Evolutionary conservation across 2,888 invertebrate species (phyloP).

Genomic region (Temnothorax rugatulus): DNA sequence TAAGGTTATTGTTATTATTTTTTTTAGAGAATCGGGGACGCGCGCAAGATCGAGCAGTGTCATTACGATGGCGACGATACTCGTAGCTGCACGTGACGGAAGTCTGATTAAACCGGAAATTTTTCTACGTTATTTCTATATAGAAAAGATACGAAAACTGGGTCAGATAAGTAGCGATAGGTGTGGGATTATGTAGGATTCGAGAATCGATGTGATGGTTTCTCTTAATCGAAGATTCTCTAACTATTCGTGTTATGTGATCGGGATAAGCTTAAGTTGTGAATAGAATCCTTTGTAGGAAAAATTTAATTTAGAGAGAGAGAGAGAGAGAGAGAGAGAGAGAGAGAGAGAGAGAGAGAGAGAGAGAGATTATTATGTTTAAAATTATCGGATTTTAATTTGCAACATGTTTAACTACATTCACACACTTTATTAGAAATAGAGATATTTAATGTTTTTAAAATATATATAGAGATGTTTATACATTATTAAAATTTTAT

Average conservation of each 20-base stretch:
- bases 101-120: conserved; percentile 45
- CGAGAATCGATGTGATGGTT: conserved; percentile 21
- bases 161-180: conserved; percentile 42
- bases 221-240: conserved; percentile 35
- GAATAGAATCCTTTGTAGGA: neutral
- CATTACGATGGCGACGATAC: conserved; percentile 8
- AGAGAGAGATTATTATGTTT: neutral
- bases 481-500: conserved; percentile 8
- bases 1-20: conserved; percentile 66
- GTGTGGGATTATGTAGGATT: conserved; percentile 16
- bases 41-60: neutral
- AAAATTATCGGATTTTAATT: conserved; percentile 20
- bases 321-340: neutral
- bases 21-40: conserved; percentile 32
- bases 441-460: conserved; percentile 12
- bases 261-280: conserved; percentile 5
- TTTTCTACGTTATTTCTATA: conserved; percentile 28
- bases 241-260: conserved; percentile 22
- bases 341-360: neutral
- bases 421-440: neutral
- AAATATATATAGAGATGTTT: neutral
- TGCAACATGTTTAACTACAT: neutral
- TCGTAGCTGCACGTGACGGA: conserved; percentile 30
- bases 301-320: conserved; percentile 13
- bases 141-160: conserved; percentile 38